Percentiles rank a stretch among this genome's conserved stretches.
Evolutionary conservation across 2,888 invertebrate genomes (phyloP).

Genomic region (Horisme vitalbata): DNA sequence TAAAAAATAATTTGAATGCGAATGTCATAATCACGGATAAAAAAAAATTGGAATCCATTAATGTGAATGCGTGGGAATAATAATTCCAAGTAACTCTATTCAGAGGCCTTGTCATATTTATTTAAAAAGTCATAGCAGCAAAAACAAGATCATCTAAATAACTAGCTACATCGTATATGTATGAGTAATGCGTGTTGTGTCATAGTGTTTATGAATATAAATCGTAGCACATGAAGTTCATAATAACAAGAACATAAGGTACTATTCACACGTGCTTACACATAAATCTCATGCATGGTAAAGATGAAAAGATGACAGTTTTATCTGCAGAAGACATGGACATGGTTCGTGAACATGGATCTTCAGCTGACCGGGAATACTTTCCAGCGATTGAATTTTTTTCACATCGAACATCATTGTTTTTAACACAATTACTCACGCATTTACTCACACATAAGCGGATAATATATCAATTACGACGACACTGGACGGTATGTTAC

Average conservation of each 20-base stretch:
- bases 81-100: conserved; percentile 81
- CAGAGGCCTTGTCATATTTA: conserved; percentile 77
- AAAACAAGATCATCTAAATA: conserved; percentile 54
- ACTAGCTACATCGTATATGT: conserved; percentile 73
- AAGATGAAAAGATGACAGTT: conserved; percentile 50
- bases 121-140: conserved; percentile 55
- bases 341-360: conserved; percentile 46
- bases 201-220: conserved; percentile 57
- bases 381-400: conserved; percentile 45
- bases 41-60: conserved; percentile 40
- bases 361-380: conserved; percentile 47
- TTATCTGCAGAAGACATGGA: conserved; percentile 46
- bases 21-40: conserved; percentile 41
- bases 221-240: conserved; percentile 50
- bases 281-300: conserved; percentile 58
- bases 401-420: conserved; percentile 51
- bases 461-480: conserved; percentile 68
- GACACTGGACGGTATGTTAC: conserved; percentile 67
- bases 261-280: conserved; percentile 60
- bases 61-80: conserved; percentile 51
- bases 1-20: conserved; percentile 36
- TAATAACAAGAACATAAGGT: conserved; percentile 49
- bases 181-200: conserved; percentile 82
- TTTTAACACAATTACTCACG: conserved; percentile 77
- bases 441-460: conserved; percentile 83